Evolutionary conservation across 2,797 vertebrate genomes (phyloP).

Genomic region (Aselliscus stoliczkanus): DNA sequence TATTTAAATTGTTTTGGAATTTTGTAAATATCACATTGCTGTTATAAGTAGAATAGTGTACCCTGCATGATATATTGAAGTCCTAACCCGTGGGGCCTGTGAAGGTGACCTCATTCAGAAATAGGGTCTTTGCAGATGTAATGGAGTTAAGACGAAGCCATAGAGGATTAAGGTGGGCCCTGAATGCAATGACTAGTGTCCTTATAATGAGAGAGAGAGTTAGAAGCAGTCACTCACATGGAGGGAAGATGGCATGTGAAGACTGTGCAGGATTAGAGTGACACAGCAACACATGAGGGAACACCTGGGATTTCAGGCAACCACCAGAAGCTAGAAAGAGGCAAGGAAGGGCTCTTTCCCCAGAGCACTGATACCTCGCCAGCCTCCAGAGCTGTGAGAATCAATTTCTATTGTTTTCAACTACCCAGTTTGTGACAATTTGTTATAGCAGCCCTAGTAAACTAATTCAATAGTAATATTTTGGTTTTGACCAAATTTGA

Average conservation of each 20-base stretch:
- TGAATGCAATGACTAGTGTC: background rate
- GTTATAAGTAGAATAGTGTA: background rate
- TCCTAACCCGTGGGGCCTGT: background rate
- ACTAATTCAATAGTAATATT: background rate
- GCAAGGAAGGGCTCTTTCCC: background rate
- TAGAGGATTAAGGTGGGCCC: background rate
- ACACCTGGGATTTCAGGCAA: background rate
- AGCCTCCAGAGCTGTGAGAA: background rate
- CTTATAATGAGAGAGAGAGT: background rate
- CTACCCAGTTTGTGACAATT: background rate
- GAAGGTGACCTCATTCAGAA: background rate
- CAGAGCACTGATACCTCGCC: background rate
- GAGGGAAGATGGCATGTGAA: background rate
- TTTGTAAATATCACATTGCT: background rate
- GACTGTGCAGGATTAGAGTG: background rate
- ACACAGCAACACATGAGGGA: background rate
- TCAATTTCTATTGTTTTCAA: background rate
- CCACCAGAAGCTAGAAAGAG: background rate
- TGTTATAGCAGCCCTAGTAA: background rate
- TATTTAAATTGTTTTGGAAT: background rate
- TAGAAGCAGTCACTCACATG: background rate
- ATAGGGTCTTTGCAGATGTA: background rate
- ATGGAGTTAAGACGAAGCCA: background rate
- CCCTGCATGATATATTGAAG: background rate
- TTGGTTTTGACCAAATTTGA: background rate